These are phyloP conservation scores for Zoanthus sociatus DNA, from an alignment of 92 coral and sea anemone species.

Conservation along the genomic window DNA sequence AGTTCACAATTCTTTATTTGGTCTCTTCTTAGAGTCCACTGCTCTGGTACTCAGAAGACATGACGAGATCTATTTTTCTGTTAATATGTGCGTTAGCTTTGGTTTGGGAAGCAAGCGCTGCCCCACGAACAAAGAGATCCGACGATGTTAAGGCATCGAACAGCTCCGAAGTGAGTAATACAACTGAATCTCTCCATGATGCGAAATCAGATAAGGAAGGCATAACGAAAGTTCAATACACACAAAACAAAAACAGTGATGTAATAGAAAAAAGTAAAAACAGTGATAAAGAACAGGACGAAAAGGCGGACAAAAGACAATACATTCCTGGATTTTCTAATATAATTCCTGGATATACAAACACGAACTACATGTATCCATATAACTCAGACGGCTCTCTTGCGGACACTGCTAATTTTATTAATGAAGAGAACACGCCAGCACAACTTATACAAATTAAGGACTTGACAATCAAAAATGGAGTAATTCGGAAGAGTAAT, in stretches of 20 bases:
- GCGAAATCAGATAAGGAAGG: conserved; percentile 22
- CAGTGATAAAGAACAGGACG: conserved; percentile 18
- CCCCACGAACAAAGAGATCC: conserved; percentile 39
- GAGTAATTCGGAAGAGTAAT: conserved; percentile 68
- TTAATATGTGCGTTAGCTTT: conserved; percentile 9
- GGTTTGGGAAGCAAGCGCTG: conserved; percentile 5
- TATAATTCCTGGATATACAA: conserved; percentile 1
- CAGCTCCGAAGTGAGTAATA: neutral
- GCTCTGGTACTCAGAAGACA: neutral
- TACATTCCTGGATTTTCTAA: conserved; percentile 39
- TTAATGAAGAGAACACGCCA: conserved; percentile 66
- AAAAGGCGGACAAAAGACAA: conserved; percentile 61
- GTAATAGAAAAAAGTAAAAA: conserved; percentile 21
- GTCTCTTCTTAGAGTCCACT: conserved; percentile 13
- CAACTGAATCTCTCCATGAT: neutral
- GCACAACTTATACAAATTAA: conserved; percentile 75
- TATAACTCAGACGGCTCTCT: conserved; percentile 26
- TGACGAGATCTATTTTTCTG: conserved; percentile 2
- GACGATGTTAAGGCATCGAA: conserved; percentile 6
- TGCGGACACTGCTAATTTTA: conserved; percentile 43
- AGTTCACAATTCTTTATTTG: conserved; percentile 2
- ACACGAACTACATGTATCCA: conserved; percentile 19
- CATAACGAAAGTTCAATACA: conserved; percentile 24
- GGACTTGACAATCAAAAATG: conserved; percentile 75
- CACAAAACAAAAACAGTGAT: conserved; percentile 41